Evolutionary conservation across 2,888 invertebrate genomes (phyloP).

Genomic region (Ommatoiulus sabulosus): DNA sequence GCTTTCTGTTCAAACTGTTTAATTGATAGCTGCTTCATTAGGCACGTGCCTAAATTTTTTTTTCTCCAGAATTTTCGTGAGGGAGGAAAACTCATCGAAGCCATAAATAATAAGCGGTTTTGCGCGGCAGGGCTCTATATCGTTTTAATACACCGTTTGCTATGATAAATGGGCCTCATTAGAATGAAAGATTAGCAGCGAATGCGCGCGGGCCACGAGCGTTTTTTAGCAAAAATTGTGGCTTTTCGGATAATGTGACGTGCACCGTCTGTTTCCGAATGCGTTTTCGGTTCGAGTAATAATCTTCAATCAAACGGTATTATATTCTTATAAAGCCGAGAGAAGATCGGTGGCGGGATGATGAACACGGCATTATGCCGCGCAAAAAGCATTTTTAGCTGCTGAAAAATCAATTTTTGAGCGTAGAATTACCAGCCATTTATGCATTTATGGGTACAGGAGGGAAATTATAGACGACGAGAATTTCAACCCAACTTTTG

Average conservation of each 20-base stretch:
- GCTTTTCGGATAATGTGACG: conserved; percentile 6
- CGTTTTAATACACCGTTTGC: conserved; percentile 34
- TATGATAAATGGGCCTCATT: conserved; percentile 10
- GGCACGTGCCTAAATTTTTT: background rate
- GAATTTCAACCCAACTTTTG: background rate
- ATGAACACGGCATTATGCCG: background rate
- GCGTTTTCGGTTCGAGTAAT: background rate
- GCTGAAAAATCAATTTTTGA: background rate
- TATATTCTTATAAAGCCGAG: background rate
- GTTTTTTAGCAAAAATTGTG: conserved; percentile 18
- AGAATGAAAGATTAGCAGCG: background rate
- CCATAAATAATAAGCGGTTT: background rate
- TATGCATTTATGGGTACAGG: background rate
- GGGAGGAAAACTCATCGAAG: background rate
- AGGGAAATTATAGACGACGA: background rate
- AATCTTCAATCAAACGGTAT: conserved; percentile 34
- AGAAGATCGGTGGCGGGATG: background rate
- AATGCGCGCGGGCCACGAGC: background rate
- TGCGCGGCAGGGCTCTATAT: background rate
- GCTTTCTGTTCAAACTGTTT: background rate
- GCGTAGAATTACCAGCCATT: background rate
- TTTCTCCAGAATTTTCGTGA: background rate
- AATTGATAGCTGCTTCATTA: conserved; percentile 28
- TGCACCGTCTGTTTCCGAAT: background rate
- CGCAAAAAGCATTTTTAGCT: background rate